These are phyloP conservation scores for Tridacna gigas DNA, from an alignment of 2,888 invertebrate species.

Conservation along the genomic window DNA sequence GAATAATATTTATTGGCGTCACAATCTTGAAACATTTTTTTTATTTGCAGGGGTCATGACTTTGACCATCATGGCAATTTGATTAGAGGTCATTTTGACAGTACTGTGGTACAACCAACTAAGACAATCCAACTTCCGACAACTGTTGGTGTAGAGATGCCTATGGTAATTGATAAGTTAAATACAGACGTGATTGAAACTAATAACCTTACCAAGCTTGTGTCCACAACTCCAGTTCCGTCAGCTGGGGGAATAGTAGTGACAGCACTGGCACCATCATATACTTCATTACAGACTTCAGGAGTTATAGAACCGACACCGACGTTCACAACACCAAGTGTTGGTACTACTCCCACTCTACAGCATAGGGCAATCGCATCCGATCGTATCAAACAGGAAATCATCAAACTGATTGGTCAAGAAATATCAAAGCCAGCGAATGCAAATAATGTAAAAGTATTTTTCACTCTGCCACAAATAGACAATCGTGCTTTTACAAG, in stretches of 20 bases:
- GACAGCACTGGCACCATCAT: conserved; percentile 2
- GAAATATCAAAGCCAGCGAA: background rate
- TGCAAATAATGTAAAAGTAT: conserved; percentile 23
- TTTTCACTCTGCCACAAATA: conserved; percentile 19
- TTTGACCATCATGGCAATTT: conserved; percentile 7
- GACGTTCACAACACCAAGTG: conserved; percentile 28
- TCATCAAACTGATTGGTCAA: conserved; percentile 20
- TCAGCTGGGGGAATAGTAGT: background rate
- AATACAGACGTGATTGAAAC: too few relatives aligned
- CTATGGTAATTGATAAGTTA: too few relatives aligned
- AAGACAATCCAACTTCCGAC: background rate
- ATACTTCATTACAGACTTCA: background rate
- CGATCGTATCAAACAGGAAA: conserved; percentile 15
- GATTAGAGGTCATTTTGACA: background rate
- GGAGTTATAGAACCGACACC: background rate
- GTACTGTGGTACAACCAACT: conserved; percentile 9
- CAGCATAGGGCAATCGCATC: background rate
- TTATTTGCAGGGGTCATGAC: conserved; percentile 13
- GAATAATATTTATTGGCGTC: too few relatives aligned
- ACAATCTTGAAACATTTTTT: background rate
- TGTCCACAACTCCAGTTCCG: background rate
- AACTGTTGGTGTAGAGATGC: background rate
- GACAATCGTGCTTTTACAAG: conserved; percentile 3
- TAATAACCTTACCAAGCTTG: background rate
- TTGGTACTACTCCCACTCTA: conserved; percentile 24